Percentiles rank a stretch among this genome's conserved stretches.
phyloP scores from a whole-genome alignment of 2,797 vertebrate genomes.

The Clarias laeviceps region DNA sequence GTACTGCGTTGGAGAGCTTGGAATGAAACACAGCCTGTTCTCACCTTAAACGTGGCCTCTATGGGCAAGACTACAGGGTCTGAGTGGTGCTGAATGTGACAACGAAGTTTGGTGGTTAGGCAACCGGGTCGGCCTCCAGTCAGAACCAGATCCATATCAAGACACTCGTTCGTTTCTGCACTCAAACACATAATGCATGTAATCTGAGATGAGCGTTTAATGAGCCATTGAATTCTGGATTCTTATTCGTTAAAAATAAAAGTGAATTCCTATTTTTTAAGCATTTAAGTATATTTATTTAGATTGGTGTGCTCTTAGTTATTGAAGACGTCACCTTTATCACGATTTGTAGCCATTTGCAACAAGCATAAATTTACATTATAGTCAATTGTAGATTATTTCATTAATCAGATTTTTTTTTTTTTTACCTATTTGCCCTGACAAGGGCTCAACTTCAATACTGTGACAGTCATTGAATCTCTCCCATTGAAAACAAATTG shows the following conservation, averaged over 20 bases:
- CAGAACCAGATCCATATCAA: slow-evolving; percentile 80
- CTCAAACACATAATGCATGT: slow-evolving; percentile 5
- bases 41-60: slow-evolving; percentile 88
- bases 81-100: slow-evolving; percentile 72
- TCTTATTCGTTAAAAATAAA: not conserved
- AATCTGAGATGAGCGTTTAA: not conserved
- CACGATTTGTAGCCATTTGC: not conserved
- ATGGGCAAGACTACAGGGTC: slow-evolving; percentile 77
- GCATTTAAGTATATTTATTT: not conserved
- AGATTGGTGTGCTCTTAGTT: not conserved
- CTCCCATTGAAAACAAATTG: slow-evolving; percentile 84
- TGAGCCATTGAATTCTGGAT: not conserved
- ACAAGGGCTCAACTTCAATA: slow-evolving; percentile 84
- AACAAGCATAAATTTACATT: not conserved
- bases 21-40: not conserved
- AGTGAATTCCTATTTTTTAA: not conserved
- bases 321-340: not conserved
- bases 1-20: not conserved
- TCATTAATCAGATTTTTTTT: not conserved
- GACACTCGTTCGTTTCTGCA: slow-evolving; percentile 75
- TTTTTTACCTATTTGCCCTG: slow-evolving; percentile 82
- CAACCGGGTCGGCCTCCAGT: slow-evolving; percentile 77
- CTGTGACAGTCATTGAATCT: slow-evolving; percentile 70
- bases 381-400: not conserved
- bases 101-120: slow-evolving; percentile 73